Percentiles rank a stretch among this genome's conserved stretches.
Evolutionary conservation across 2,797 vertebrate species (phyloP).

Genomic region (Hyperoplus lanceolatus): DNA sequence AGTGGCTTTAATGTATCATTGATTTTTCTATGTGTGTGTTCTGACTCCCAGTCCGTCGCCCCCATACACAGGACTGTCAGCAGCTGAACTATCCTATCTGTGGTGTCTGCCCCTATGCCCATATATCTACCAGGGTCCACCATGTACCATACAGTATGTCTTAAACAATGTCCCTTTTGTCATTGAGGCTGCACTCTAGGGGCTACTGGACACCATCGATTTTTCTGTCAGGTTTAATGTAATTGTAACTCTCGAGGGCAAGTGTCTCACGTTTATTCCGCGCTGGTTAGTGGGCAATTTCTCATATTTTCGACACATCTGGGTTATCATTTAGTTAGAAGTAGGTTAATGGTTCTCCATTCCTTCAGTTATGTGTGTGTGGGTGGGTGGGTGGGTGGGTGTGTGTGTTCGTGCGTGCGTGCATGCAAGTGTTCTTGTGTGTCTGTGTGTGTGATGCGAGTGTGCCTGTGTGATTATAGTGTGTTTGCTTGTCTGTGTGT

Average conservation of each 20-base stretch:
- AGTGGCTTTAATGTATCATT: slow-evolving; percentile 9
- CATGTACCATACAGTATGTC: slow-evolving; percentile 46
- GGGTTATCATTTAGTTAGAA: slow-evolving; percentile 38
- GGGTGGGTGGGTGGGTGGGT: neutral
- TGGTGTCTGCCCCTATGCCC: slow-evolving; percentile 76
- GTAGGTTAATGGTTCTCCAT: slow-evolving; percentile 41
- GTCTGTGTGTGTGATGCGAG: neutral
- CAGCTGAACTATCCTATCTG: slow-evolving; percentile 58
- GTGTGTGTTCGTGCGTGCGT: slow-evolving; percentile 5
- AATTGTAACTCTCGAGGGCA: slow-evolving; percentile 14
- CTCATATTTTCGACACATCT: slow-evolving; percentile 35
- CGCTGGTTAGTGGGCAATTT: slow-evolving; percentile 1
- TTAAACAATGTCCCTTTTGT: slow-evolving; percentile 45
- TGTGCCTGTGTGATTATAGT: neutral
- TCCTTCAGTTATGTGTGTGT: slow-evolving; percentile 1
- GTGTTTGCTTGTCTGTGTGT: neutral
- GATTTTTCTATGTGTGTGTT: slow-evolving; percentile 38
- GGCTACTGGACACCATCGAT: neutral
- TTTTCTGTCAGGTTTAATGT: slow-evolving; percentile 36
- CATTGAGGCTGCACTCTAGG: slow-evolving; percentile 1
- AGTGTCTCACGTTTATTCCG: neutral
- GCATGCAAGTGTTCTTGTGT: neutral
- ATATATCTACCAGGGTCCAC: slow-evolving; percentile 43
- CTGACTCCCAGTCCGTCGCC: slow-evolving; percentile 26
- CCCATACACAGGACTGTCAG: slow-evolving; percentile 47